These are phyloP conservation scores for Tipula vernalis DNA, from an alignment of 2,888 invertebrate genomes.

Conservation along the genomic window DNA sequence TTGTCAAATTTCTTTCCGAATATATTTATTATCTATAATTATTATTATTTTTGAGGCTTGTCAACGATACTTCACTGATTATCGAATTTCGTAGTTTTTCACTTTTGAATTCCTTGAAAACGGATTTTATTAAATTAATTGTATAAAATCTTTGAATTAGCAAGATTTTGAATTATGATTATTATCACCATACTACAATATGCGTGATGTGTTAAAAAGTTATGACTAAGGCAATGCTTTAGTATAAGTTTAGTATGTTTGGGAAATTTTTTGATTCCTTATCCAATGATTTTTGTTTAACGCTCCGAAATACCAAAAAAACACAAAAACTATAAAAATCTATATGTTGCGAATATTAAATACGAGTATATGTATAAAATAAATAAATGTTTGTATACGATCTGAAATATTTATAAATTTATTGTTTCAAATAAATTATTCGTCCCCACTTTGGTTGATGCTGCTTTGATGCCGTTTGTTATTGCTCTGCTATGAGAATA, in stretches of 20 bases:
- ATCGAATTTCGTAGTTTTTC: no score
- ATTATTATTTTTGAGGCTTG: no score
- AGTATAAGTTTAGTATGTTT: not conserved
- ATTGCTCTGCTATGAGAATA: not conserved
- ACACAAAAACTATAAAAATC: not conserved
- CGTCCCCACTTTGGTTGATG: not conserved
- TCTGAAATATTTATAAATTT: not conserved
- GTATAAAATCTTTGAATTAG: no score
- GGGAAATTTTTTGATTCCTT: not conserved
- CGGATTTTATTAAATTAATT: no score
- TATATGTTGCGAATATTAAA: not conserved
- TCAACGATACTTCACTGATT: no score
- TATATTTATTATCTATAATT: no score
- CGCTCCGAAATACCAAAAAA: not conserved
- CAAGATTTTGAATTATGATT: no score
- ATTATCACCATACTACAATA: no score
- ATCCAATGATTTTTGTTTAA: not conserved
- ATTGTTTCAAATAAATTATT: not conserved
- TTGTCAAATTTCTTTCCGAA: no score
- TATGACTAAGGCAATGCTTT: not conserved
- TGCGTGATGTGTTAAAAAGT: not conserved
- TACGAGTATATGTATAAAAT: not conserved
- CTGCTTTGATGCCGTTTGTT: not conserved
- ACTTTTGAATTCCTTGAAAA: no score
- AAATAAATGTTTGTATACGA: not conserved